Evolutionary conservation across 2,888 invertebrate species (phyloP), one percentile per base, ranked within the genome.

Genomic region (Monopis laevigella): DNA sequence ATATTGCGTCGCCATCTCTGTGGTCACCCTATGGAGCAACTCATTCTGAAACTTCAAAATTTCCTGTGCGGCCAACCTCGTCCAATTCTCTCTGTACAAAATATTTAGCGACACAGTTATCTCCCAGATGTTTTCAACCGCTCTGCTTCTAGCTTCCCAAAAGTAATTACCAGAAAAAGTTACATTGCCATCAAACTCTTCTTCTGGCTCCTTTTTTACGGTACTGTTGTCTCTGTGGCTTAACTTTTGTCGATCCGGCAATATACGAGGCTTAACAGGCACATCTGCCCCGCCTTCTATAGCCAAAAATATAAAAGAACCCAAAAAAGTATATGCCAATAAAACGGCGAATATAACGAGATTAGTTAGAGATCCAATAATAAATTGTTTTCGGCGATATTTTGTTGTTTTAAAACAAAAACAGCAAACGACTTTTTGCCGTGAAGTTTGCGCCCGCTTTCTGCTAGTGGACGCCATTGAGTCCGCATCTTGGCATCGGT

Each of bases 91-190:
- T 63, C 89, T 86, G 65, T 93, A 92, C 49, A 96, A 83, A 58
- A 96, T 92, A 74, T 95, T 95, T 51, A 94, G 74, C 45, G 88
- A 89, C 49, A 90, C 89, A 2, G 95, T 95, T 48, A 94, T 90
- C 65, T 93, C 90, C 95, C 95, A 95, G 59, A 96, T 92, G 67
- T 90, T 92, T 71, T 92, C 92, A 36, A 93, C 92, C 10, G 92
- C 90, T 56, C 63, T 62, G 48, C 68, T 80, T 46, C 80, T 62
- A 2, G 78, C 80, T 44, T 80, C 80, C 77, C 80, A 80, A 52
- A 80, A 80, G 58, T 75, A 75, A 60, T 75, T 80, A 30, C 74
- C 68, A 34, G 80, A 75, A 49, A 77, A 53, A 24, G 70, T 71
- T 46, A 71, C 52, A 55, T 78, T 80, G 30, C 64, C 64, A 49